These are phyloP conservation scores for Volucella inflata DNA, from an alignment of 2,888 invertebrate genomes.

Conservation along the genomic window DNA sequence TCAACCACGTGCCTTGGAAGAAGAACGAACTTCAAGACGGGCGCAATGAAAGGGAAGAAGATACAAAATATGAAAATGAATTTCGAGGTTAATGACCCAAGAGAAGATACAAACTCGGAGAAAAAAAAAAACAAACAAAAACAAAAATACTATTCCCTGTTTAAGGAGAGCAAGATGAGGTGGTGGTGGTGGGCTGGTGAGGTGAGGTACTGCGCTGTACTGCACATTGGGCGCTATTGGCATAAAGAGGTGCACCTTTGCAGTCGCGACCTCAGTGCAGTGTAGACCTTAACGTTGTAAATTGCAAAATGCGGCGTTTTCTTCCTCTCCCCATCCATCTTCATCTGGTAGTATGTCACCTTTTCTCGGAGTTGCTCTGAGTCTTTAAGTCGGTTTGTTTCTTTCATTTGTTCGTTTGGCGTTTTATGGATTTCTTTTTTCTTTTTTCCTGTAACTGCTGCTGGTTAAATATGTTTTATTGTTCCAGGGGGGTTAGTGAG, in stretches of 20 bases:
- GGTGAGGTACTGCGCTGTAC: neutral
- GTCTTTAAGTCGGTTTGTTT: too few species aligned
- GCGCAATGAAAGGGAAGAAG: neutral
- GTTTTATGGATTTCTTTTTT: neutral
- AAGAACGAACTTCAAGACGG: conserved; percentile 17
- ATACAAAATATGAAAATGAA: conserved; percentile 32
- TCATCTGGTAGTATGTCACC: neutral
- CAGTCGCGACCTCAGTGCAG: conserved; percentile 61
- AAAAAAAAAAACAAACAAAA: conserved; percentile 48
- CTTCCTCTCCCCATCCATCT: neutral
- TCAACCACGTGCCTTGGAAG: conserved; percentile 34
- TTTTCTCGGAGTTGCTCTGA: neutral
- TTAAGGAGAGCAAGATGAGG: conserved; percentile 19
- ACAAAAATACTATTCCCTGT: conserved; percentile 31
- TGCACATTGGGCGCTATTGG: conserved; percentile 11
- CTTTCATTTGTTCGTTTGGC: too few species aligned
- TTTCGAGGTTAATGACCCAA: conserved; percentile 69
- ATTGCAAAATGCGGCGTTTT: conserved; percentile 61
- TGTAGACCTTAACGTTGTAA: conserved; percentile 48
- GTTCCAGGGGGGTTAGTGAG: neutral
- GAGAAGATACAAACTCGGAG: conserved; percentile 19
- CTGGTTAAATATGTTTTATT: conserved; percentile 75
- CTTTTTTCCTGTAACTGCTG: conserved; percentile 51
- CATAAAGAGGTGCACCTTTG: conserved; percentile 26
- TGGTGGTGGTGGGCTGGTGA: neutral